These are phyloP conservation scores for Branchinecta sandiegonensis DNA, from an alignment of 2,888 invertebrate genomes.

Conservation along the genomic window DNA sequence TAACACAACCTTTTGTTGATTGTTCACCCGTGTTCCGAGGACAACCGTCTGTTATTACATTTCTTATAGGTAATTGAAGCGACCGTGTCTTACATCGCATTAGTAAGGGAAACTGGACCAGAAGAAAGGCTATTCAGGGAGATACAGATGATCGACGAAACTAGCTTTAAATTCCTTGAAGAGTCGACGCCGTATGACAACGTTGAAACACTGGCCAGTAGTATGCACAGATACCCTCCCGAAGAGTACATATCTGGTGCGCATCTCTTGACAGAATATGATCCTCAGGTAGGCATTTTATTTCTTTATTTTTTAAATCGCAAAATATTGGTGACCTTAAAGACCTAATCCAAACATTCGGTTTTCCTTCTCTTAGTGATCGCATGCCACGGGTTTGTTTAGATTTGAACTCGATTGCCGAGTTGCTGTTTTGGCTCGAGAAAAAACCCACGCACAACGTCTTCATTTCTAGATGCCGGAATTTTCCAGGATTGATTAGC, in stretches of 20 bases:
- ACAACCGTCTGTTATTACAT: too few species aligned
- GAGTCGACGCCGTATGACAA: constrained; percentile 57
- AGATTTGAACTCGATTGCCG: too few species aligned
- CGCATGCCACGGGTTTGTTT: too few species aligned
- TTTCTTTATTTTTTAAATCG: not conserved
- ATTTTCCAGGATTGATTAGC: too few species aligned
- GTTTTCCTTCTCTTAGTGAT: too few species aligned
- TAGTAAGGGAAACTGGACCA: constrained; percentile 52
- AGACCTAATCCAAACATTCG: too few species aligned
- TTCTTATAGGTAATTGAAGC: constrained; percentile 50
- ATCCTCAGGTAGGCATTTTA: constrained; percentile 43
- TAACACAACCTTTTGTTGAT: too few species aligned
- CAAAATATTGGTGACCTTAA: too few species aligned
- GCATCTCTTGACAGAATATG: constrained; percentile 57
- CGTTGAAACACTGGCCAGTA: constrained; percentile 58
- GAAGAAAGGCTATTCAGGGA: constrained; percentile 54
- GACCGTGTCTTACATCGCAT: constrained; percentile 61
- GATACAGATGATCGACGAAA: constrained; percentile 57
- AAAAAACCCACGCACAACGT: too few species aligned
- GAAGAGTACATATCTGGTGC: constrained; percentile 63
- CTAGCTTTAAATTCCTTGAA: constrained; percentile 52
- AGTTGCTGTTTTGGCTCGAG: too few species aligned
- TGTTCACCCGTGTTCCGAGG: too few species aligned
- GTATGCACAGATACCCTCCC: constrained; percentile 65
- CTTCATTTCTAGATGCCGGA: too few species aligned